Evolutionary conservation across 2,113 vertebrate species (phyloP), one percentile per base, ranked within the genome.

Genomic region (Anoplopoma fimbria): DNA sequence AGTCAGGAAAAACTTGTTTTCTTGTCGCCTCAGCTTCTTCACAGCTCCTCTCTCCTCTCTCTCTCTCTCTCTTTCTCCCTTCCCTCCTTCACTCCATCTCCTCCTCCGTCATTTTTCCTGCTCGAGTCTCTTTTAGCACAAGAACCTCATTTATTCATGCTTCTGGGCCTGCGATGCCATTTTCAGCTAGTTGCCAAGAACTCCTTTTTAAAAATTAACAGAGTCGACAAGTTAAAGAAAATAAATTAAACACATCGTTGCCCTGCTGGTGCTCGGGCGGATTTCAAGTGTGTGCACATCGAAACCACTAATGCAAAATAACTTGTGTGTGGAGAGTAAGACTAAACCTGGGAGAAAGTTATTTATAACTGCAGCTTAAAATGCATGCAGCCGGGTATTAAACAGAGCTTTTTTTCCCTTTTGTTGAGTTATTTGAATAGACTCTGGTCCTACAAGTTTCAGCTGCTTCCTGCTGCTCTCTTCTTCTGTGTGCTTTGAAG

Each of bases 81-180:
- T 27, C n/a, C 6, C 51, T 74, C 51, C 63, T 49, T 57, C 61
- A 36, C 55, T 70, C 60, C 13, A 58, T 79, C 79, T 62, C 55
- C 74, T 36, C 70, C 69, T 83, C 49, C 36, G 60, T 29, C 2
- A 9, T 81, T 65, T 70, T 60, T 68, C 60, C 79, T 25, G 40
- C 85, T 84, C 17, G 3, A 47, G 58, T 85, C 76, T 83, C 69
- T 85, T 89, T 85, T 77, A 87, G 83, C 81, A 53, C 87, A 68
- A 72, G 79, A 67, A 34, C 34, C 79, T 93, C 65, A 93, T 93
- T 94, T 92, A 94, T 94, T 94, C 84, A 94, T 93, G 88, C 88
- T 89, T 12, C 79, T 72, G 83, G 83, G 89, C 79, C 84, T 27
- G 40, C n/a, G 29, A 62, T 84, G 75, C 88, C 92, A 87, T 92